Evolutionary conservation across 2,797 vertebrate genomes (phyloP).

Genomic region (Artibeus jamaicensis): DNA sequence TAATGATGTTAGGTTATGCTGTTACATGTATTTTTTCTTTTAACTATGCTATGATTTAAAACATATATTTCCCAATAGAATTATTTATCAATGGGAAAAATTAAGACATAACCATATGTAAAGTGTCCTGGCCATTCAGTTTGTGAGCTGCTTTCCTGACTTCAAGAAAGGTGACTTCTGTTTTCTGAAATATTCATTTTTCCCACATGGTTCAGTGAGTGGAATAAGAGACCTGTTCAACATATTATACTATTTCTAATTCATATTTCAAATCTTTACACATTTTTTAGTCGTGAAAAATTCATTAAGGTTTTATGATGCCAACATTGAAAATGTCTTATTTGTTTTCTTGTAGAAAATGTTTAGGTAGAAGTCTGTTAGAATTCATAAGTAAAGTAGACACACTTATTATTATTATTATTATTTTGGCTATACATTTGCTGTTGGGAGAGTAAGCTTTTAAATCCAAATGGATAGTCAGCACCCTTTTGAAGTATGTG

Average conservation of each 20-base stretch:
- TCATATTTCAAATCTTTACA: background rate
- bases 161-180: background rate
- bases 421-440: background rate
- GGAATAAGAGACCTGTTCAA: background rate
- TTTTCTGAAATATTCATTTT: background rate
- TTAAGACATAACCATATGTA: background rate
- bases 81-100: background rate
- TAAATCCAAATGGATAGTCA: slow-evolving; percentile 6
- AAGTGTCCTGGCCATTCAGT: background rate
- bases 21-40: background rate
- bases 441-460: background rate
- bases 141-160: background rate
- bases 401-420: too few species aligned
- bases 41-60: background rate
- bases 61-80: background rate
- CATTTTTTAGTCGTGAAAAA: slow-evolving; percentile 54
- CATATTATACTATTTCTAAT: slow-evolving; percentile 35
- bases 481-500: slow-evolving; percentile 28
- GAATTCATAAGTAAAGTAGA: slow-evolving; percentile 11
- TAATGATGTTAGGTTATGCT: background rate
- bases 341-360: slow-evolving; percentile 40
- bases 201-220: background rate
- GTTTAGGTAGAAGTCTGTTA: slow-evolving; percentile 45
- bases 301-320: slow-evolving; percentile 61
- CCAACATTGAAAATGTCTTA: slow-evolving; percentile 50